These are phyloP conservation scores for Macheiramphus alcinus DNA, from an alignment of 2,113 vertebrate genomes.

Conservation along the genomic window DNA sequence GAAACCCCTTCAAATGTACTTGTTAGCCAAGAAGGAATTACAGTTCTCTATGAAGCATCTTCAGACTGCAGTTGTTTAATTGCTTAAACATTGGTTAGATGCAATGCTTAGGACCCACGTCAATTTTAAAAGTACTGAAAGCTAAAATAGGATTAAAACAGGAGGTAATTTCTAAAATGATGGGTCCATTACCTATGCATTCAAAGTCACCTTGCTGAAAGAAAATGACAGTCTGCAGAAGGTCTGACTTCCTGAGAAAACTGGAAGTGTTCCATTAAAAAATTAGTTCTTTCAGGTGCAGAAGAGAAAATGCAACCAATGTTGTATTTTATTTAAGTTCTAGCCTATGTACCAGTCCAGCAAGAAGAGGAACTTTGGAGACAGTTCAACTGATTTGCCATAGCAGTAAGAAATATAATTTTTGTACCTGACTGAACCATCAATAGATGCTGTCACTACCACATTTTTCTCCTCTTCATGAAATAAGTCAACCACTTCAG, in stretches of 20 bases:
- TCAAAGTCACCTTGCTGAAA: background rate
- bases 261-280: background rate
- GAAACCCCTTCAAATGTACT: background rate
- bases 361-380: background rate
- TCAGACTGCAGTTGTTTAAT: background rate
- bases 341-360: background rate
- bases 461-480: slow-evolving; percentile 67
- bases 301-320: background rate
- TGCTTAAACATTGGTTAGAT: background rate
- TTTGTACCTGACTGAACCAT: slow-evolving; percentile 72
- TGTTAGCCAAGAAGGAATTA: background rate
- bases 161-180: background rate
- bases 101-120: background rate
- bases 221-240: background rate
- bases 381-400: background rate
- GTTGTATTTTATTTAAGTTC: background rate
- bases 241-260: background rate
- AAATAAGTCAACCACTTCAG: slow-evolving; percentile 61
- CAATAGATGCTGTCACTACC: slow-evolving; percentile 65
- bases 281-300: background rate
- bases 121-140: background rate
- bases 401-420: background rate
- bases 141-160: background rate
- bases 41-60: background rate
- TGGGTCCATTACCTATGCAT: background rate